Percentiles rank a stretch among this genome's conserved stretches.
These are phyloP conservation scores for Heliconius melpomene DNA, from an alignment of 1,140 invertebrate species.

Conservation along the genomic window DNA sequence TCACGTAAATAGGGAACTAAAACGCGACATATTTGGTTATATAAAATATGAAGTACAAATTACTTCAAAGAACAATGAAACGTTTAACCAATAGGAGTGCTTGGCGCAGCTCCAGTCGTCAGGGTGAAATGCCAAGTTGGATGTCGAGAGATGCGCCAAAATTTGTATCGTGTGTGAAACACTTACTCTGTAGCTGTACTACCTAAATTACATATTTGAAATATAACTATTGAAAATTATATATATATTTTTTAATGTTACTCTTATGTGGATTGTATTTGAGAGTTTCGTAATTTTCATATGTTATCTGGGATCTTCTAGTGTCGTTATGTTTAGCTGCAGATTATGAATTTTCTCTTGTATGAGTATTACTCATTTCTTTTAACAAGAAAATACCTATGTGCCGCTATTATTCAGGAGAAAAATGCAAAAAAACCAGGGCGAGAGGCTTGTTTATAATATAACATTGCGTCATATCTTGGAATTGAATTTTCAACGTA, in stretches of 20 bases:
- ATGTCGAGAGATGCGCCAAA: slow-evolving; percentile 24
- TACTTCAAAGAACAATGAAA: slow-evolving; percentile 12
- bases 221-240: too few relatives aligned
- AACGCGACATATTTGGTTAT: background rate
- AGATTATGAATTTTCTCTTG: too few relatives aligned
- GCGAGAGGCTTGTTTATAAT: background rate
- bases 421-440: background rate
- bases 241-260: too few relatives aligned
- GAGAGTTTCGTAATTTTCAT: too few relatives aligned
- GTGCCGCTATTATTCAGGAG: too few relatives aligned
- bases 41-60: background rate
- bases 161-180: slow-evolving; percentile 16
- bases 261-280: too few relatives aligned
- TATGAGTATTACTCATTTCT: too few relatives aligned
- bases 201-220: background rate
- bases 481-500: slow-evolving; percentile 6
- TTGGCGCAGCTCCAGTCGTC: slow-evolving; percentile 4
- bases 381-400: too few relatives aligned
- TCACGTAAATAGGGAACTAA: too few relatives aligned
- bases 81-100: slow-evolving; percentile 12
- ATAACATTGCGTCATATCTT: slow-evolving; percentile 11
- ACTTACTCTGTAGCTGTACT: background rate
- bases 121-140: slow-evolving; percentile 22
- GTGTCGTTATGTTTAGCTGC: too few relatives aligned
- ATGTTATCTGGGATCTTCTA: too few relatives aligned